Base-by-base conservation (phyloP, 2,797 vertebrate species). In the Labeo calbasu region DNA sequence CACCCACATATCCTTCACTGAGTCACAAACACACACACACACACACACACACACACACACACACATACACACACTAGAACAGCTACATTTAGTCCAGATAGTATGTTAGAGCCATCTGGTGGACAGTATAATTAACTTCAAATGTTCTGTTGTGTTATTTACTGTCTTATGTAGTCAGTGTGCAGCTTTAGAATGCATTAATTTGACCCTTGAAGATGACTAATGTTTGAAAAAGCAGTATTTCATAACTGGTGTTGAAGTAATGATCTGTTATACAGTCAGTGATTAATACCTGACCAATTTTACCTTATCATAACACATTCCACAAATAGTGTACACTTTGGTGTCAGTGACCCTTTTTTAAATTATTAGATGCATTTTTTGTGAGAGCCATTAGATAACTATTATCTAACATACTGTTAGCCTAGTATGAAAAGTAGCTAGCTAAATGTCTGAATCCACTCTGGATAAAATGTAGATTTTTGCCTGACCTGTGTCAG, bases 1-100 rank as follows among this genome's bases (percentile, higher is more conserved):
- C 87, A 87, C 89, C 84, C 79, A 90, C 88, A 86, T 79, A 78
- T 66, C 61, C 36, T 79, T 51, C 21, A 81, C 19, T 61, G 51
- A 87, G 72, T 53, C 73, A 66, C n/a, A n/a, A n/a, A n/a, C n/a
- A n/a, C n/a, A n/a, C n/a, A n/a, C n/a, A n/a, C n/a, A n/a, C n/a
- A n/a, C 69, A 66, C 68, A 53, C 81, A 65, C 28, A 77, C 65
- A 66, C 21, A 36, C 43, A 61, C 78, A 66, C 21, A 63, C 75
- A 71, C 17, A 43, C 40, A 59, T 57, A 71, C 17, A 25, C 73
- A 72, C 70, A 28, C n/a, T 2, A 13, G 25, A 43, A 40, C n/a
- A 19, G 21, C n/a, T 65, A 75, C 70, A 51, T 61, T 66, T 13
- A n/a, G n/a, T 51, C 14, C 15, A 36, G 72, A 82, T 17, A 14